A percentile compares a stretch with the other conserved stretches of the same genome.
Conservation (phyloP, 2,797 vertebrate species). For the Perdix hodgsoniae region DNA sequence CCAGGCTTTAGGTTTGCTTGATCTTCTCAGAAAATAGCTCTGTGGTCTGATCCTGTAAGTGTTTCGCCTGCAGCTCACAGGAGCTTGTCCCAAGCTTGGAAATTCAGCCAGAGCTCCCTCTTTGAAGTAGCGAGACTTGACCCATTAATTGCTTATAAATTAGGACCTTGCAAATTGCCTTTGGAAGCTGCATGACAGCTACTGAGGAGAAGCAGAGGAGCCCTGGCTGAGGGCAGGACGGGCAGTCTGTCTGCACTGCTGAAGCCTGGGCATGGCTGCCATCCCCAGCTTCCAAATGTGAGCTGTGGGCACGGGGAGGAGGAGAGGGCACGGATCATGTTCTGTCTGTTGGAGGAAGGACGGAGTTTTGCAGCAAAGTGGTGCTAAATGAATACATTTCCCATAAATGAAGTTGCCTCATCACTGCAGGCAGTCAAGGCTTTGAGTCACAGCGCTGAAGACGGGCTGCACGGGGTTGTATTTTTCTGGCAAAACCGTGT, state of each 20-base stretch:
- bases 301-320: neutral
- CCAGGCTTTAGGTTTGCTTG: neutral
- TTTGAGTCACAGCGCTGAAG: neutral
- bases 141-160: constrained; percentile 45
- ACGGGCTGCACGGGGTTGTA: neutral
- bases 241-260: neutral
- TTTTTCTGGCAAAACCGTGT: neutral
- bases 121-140: constrained; percentile 35
- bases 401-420: neutral
- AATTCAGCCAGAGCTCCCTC: neutral
- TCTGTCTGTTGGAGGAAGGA: neutral
- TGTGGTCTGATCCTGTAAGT: constrained; percentile 12
- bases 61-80: neutral
- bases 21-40: constrained; percentile 34
- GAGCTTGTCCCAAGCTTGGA: neutral
- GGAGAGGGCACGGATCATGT: neutral
- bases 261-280: neutral
- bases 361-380: neutral
- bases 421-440: neutral
- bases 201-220: neutral
- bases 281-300: neutral
- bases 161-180: constrained; percentile 21
- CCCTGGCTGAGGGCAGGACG: fast-evolving
- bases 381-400: neutral
- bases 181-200: neutral